Percentiles rank a stretch among this genome's conserved stretches.
phyloP scores from a whole-genome alignment of 64 coral and sea anemone genomes.

The Acropora yongei region DNA sequence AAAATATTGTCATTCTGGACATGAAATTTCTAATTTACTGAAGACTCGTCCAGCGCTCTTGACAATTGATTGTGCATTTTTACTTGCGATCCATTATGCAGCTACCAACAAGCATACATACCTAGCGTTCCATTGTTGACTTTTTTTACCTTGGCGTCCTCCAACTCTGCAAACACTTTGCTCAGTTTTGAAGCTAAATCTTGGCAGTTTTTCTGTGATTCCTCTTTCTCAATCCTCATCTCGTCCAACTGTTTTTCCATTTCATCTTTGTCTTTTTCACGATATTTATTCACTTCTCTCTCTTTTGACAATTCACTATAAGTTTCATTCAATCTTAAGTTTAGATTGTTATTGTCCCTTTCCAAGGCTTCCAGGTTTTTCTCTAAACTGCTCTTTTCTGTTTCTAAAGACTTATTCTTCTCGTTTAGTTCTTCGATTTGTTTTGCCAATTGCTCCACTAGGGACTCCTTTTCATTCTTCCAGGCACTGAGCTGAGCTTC shows the following conservation, averaged over 20 bases:
- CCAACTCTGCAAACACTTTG: conserved; percentile 72
- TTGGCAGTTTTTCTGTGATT: conserved; percentile 77
- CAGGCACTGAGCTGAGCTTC: conserved; percentile 50
- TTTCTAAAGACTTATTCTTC: conserved; percentile 27
- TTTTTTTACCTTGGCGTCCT: conserved; percentile 35
- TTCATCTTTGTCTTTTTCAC: conserved; percentile 56
- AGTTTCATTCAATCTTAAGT: conserved; percentile 47
- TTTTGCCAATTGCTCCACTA: conserved; percentile 65
- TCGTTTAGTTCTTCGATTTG: conserved; percentile 59
- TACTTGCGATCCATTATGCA: background rate
- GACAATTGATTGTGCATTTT: background rate
- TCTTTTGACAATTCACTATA: conserved; percentile 21
- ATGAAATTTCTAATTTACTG: too few species aligned
- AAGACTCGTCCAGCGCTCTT: too few species aligned
- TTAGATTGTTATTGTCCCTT: conserved; percentile 43
- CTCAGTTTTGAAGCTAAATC: conserved; percentile 87
- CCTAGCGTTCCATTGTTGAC: background rate
- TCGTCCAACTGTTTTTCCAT: conserved; percentile 64
- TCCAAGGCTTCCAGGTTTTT: conserved; percentile 42
- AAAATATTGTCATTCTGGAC: too few species aligned
- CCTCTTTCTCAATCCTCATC: conserved; percentile 69
- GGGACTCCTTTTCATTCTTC: conserved; percentile 72
- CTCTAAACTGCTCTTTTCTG: conserved; percentile 65
- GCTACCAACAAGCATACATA: background rate
- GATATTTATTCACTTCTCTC: conserved; percentile 8